A percentile compares a stretch with the other conserved stretches of the same genome.
These are phyloP conservation scores for Coracopsis vasa DNA, from an alignment of 2,113 vertebrate genomes.

Conservation along the genomic window DNA sequence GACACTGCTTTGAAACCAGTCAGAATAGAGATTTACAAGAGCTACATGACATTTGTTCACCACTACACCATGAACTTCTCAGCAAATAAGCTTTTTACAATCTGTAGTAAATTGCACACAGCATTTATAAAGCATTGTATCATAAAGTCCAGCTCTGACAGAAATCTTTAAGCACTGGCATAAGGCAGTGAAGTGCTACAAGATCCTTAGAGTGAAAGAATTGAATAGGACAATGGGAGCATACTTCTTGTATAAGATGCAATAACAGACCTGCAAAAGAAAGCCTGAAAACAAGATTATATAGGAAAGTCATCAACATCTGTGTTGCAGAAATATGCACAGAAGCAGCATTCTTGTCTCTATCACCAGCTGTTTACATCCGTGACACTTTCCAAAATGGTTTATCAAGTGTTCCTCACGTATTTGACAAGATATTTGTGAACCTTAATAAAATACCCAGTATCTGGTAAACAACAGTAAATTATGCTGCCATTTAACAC, in stretches of 20 bases:
- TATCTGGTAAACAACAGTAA: neutral
- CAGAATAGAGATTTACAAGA: neutral
- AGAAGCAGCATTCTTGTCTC: neutral
- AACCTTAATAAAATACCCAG: neutral
- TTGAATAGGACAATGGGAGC: neutral
- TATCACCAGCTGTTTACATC: neutral
- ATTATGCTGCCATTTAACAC: constrained; percentile 27
- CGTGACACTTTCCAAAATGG: neutral
- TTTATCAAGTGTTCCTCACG: neutral
- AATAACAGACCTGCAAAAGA: neutral
- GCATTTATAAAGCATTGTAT: neutral
- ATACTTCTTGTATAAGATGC: rapidly evolving
- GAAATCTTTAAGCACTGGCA: neutral
- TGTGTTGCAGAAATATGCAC: neutral
- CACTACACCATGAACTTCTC: neutral
- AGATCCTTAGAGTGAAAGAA: neutral
- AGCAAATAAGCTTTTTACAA: neutral
- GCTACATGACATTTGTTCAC: neutral
- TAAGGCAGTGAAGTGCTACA: neutral
- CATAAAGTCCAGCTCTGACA: neutral
- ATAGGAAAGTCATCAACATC: neutral
- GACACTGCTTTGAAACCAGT: neutral
- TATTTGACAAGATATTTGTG: neutral
- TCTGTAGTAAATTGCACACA: neutral
- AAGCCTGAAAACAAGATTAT: neutral